A percentile compares a stretch with the other conserved stretches of the same genome.
Conservation (phyloP, 1,140 invertebrate species). For the Nixonia krombeini region DNA sequence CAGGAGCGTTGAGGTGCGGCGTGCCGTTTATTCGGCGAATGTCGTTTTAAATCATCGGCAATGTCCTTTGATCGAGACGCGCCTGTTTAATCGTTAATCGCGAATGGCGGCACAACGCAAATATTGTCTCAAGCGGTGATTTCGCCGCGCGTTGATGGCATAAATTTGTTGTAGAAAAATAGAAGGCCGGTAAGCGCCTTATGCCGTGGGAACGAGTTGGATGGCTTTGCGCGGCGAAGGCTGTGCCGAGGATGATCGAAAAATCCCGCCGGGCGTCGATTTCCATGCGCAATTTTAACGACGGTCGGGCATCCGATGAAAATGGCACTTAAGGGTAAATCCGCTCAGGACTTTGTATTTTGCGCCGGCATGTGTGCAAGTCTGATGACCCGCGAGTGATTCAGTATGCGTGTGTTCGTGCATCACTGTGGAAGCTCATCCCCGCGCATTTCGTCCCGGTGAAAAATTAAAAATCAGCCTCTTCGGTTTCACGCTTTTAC, state of each 20-base stretch:
- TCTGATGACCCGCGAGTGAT: too few relatives aligned
- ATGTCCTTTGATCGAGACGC: too few relatives aligned
- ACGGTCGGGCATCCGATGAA: conserved; percentile 35
- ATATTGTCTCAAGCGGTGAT: conserved; percentile 41
- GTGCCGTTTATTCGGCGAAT: too few relatives aligned
- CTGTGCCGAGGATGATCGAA: conserved; percentile 34
- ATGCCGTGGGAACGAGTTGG: conserved; percentile 43
- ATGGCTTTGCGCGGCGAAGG: conserved; percentile 21
- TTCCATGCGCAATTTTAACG: conserved; percentile 42
- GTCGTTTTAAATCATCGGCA: too few relatives aligned
- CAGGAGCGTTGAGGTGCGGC: too few relatives aligned
- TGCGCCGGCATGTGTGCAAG: conserved; percentile 25
- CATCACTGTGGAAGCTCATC: too few relatives aligned
- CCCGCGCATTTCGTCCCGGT: too few relatives aligned
- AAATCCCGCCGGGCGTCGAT: conserved; percentile 49
- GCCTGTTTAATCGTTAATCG: too few relatives aligned
- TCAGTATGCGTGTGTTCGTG: too few relatives aligned
- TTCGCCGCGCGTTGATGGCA: conserved; percentile 39
- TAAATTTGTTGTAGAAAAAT: conserved; percentile 51
- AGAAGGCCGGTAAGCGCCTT: conserved; percentile 40
- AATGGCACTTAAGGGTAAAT: conserved; percentile 42
- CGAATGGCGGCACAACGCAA: conserved; percentile 18
- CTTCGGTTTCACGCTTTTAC: too few relatives aligned
- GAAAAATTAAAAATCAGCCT: too few relatives aligned
- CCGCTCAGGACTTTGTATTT: conserved; percentile 28